These are phyloP conservation scores for Netelia virgata DNA, from an alignment of 2,888 invertebrate species.

Conservation along the genomic window DNA sequence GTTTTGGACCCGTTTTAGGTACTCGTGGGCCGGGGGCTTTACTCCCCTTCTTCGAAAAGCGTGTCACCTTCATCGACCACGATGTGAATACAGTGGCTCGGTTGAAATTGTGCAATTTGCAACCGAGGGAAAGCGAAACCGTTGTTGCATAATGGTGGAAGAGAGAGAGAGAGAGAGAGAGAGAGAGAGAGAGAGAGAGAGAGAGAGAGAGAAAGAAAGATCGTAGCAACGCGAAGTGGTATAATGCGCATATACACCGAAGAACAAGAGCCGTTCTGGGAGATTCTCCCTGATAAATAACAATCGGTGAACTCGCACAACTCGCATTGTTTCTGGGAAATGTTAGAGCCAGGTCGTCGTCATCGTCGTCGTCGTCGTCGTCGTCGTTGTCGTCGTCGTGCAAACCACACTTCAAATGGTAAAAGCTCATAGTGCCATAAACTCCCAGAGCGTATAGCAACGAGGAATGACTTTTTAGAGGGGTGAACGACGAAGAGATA, in stretches of 20 bases:
- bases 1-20: no score
- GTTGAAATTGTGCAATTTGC: no score
- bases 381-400: neutral
- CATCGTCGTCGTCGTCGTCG: no score
- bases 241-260: neutral
- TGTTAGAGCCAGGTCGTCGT: neutral
- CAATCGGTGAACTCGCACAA: slow-evolving; percentile 30
- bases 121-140: no score
- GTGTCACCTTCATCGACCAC: no score
- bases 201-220: neutral
- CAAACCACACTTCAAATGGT: neutral
- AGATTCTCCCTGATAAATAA: slow-evolving; percentile 44
- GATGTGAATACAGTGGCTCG: no score
- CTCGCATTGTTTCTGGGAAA: slow-evolving; percentile 36
- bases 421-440: slow-evolving; percentile 33
- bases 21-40: no score
- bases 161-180: no score
- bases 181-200: no score
- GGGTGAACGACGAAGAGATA: neutral
- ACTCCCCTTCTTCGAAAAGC: no score
- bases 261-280: slow-evolving; percentile 22
- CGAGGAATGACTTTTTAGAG: slow-evolving; percentile 8
- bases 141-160: no score
- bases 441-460: slow-evolving; percentile 21
- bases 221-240: neutral